A percentile compares a stretch with the other conserved stretches of the same genome.
These are phyloP conservation scores for Hyperoplus lanceolatus DNA, from an alignment of 2,797 vertebrate species.

Conservation along the genomic window DNA sequence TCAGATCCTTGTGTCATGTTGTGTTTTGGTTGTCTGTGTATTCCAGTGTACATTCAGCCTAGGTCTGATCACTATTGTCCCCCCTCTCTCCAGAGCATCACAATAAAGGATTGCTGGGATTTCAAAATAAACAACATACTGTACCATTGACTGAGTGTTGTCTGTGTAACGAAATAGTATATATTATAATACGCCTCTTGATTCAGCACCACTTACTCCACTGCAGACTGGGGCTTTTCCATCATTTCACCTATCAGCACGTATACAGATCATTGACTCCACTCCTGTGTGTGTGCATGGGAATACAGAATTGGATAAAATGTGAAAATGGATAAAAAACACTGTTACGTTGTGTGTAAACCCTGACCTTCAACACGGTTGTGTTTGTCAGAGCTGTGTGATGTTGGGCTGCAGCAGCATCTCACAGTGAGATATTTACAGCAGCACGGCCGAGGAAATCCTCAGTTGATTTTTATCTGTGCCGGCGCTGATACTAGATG, in stretches of 20 bases:
- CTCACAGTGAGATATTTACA: conserved; percentile 11
- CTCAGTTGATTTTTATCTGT: not conserved
- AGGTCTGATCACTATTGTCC: too few relatives aligned
- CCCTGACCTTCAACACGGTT: conserved; percentile 4
- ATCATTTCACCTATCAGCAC: conserved; percentile 9
- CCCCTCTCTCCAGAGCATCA: too few relatives aligned
- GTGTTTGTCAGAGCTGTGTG: conserved; percentile 6
- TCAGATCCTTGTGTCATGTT: too few relatives aligned
- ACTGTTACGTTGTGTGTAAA: conserved; percentile 13
- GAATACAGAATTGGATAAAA: conserved; percentile 2
- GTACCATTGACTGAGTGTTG: not conserved
- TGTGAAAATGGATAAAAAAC: conserved; percentile 10
- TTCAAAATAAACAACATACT: too few relatives aligned
- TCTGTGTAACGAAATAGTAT: not conserved
- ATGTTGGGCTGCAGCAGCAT: conserved; percentile 26
- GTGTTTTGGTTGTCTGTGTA: too few relatives aligned
- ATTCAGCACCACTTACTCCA: not conserved
- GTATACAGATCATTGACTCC: conserved; percentile 33
- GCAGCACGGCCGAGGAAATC: conserved; percentile 27
- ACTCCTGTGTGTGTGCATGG: conserved; percentile 1
- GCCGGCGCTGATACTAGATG: conserved; percentile 15
- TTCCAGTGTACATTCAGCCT: too few relatives aligned
- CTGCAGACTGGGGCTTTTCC: not conserved
- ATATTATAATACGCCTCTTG: not conserved
- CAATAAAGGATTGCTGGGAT: too few relatives aligned